phyloP scores from a whole-genome alignment of 1,140 invertebrate species.

The Heterodera schachtii region DNA sequence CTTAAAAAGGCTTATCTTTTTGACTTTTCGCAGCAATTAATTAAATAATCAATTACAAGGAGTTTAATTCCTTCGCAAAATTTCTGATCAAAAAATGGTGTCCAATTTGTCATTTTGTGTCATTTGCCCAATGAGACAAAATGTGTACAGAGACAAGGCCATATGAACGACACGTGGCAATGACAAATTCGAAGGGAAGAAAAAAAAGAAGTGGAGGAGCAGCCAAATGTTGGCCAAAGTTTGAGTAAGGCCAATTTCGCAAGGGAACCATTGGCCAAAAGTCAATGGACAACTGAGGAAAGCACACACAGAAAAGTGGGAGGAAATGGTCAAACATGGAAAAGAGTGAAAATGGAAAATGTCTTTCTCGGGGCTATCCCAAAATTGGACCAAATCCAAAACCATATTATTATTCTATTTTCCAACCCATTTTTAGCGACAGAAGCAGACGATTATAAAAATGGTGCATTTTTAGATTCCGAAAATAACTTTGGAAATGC shows the following conservation, averaged over 20 bases:
- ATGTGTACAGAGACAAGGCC: background rate
- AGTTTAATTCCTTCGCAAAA: background rate
- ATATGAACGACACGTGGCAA: background rate
- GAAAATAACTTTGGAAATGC: too few species aligned
- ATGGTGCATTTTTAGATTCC: too few species aligned
- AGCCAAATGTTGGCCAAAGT: slow-evolving; percentile 7
- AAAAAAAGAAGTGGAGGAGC: background rate
- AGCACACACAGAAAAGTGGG: too few species aligned
- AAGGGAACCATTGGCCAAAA: slow-evolving; percentile 7
- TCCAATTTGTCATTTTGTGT: slow-evolving; percentile 4
- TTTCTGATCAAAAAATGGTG: background rate
- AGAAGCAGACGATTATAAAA: too few species aligned
- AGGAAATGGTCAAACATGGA: background rate
- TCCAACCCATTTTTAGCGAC: too few species aligned
- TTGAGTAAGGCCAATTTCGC: background rate
- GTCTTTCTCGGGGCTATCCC: background rate
- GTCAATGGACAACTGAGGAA: background rate
- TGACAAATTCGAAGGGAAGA: background rate
- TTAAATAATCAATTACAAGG: slow-evolving; percentile 1
- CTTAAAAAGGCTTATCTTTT: background rate
- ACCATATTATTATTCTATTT: too few species aligned
- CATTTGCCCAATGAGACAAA: background rate
- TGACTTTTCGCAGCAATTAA: background rate
- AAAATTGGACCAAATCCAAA: too few species aligned
- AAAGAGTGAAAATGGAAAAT: slow-evolving; percentile 17